phyloP scores from a whole-genome alignment of 2,888 invertebrate species.

The Sphaeridia pumilis region DNA sequence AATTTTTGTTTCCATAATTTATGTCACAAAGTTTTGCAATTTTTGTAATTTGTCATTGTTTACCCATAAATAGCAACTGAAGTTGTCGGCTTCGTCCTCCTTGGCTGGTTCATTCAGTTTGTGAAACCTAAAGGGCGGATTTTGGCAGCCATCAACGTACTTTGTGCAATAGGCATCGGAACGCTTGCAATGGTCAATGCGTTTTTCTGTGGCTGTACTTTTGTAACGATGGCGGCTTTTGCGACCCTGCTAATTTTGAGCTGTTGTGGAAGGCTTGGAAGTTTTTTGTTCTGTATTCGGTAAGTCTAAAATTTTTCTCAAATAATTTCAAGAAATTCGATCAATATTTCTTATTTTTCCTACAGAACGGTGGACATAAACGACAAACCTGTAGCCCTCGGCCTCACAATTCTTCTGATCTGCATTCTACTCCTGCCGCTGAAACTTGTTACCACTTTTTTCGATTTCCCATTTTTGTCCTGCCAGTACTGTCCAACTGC shows the following conservation, averaged over 20 bases:
- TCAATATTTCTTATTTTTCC: background rate
- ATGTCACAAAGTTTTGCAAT: background rate
- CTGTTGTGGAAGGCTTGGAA: slow-evolving; percentile 11
- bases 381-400: slow-evolving; percentile 10
- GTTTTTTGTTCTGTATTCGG: slow-evolving; percentile 13
- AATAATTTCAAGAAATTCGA: background rate
- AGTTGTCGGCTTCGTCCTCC: slow-evolving; percentile 7
- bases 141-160: slow-evolving; percentile 6
- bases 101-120: slow-evolving; percentile 15
- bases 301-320: background rate
- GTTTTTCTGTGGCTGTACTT: slow-evolving; percentile 10
- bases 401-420: slow-evolving; percentile 1
- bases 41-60: background rate
- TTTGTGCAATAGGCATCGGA: background rate
- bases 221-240: slow-evolving; percentile 4
- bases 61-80: background rate
- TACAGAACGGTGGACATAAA: slow-evolving; percentile 1
- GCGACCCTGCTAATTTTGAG: slow-evolving; percentile 8
- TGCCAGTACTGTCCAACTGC: background rate
- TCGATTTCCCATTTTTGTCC: background rate
- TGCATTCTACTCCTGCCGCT: slow-evolving; percentile 12
- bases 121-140: slow-evolving; percentile 14
- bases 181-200: background rate
- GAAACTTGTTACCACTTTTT: background rate
- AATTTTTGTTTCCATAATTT: background rate